Percentiles rank a stretch among this genome's conserved stretches.
Evolutionary conservation across 1,140 invertebrate genomes (phyloP).

Genomic region (Elymnias hypermnestra): DNA sequence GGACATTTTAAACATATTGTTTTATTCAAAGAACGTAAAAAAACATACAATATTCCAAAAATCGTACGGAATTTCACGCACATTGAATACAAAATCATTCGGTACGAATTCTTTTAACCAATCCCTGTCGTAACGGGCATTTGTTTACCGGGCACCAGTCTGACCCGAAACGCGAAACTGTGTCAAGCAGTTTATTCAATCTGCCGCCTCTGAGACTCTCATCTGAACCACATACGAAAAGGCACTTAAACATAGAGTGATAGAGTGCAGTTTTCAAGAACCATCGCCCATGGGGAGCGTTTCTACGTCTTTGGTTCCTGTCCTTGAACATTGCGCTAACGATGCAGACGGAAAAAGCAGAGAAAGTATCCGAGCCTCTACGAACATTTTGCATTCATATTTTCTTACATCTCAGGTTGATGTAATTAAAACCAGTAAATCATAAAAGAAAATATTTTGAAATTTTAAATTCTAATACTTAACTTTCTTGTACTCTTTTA

Average conservation of each 20-base stretch:
- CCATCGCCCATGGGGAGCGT: slow-evolving; percentile 16
- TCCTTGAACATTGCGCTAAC: slow-evolving; percentile 44
- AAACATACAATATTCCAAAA: not conserved
- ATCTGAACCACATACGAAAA: slow-evolving; percentile 23
- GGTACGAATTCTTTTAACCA: not conserved
- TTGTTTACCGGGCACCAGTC: not conserved
- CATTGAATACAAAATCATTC: not conserved
- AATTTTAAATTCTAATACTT: too few relatives aligned
- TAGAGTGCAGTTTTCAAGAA: slow-evolving; percentile 24
- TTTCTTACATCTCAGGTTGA: too few relatives aligned
- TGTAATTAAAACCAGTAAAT: too few relatives aligned
- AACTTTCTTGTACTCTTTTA: too few relatives aligned
- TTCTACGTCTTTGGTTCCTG: slow-evolving; percentile 43
- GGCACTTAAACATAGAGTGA: slow-evolving; percentile 16
- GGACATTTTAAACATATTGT: too few relatives aligned
- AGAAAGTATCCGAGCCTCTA: not conserved
- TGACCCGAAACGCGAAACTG: slow-evolving; percentile 69
- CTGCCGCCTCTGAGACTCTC: slow-evolving; percentile 45
- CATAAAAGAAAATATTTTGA: too few relatives aligned
- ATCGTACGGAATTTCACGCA: not conserved
- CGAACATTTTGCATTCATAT: too few relatives aligned
- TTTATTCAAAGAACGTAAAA: too few relatives aligned
- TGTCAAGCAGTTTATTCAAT: slow-evolving; percentile 76
- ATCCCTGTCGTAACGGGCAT: not conserved
- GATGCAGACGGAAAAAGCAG: slow-evolving; percentile 37